Conservation (phyloP, 2,888 invertebrate species). For the Odontothrips loti region DNA sequence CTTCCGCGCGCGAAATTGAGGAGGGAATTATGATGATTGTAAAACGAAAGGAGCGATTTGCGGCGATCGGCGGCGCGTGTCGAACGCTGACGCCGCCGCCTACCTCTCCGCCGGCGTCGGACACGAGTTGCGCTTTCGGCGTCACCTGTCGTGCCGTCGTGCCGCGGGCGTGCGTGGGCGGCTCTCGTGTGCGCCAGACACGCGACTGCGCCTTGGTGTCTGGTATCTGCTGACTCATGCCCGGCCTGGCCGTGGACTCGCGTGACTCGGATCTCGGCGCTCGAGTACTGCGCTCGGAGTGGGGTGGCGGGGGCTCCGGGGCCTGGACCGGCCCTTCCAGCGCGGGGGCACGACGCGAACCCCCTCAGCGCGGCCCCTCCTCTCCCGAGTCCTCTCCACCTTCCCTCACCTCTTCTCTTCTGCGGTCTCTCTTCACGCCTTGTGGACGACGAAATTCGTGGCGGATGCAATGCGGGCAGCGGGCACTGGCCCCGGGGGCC, state of each 20-base stretch:
- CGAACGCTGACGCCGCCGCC: background rate
- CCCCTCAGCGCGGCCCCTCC: background rate
- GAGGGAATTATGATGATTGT: too few relatives aligned
- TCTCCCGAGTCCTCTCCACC: background rate
- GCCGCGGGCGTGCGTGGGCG: background rate
- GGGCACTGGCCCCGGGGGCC: background rate
- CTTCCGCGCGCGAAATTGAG: background rate
- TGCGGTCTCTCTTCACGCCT: slow-evolving; percentile 24
- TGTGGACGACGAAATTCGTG: slow-evolving; percentile 36
- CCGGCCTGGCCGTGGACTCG: background rate
- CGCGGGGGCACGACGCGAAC: too few relatives aligned
- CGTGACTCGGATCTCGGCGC: background rate
- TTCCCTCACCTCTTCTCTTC: background rate
- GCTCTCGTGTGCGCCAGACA: too few relatives aligned
- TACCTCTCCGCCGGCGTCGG: background rate
- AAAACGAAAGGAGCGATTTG: too few relatives aligned
- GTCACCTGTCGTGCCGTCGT: background rate
- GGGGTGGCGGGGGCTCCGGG: background rate
- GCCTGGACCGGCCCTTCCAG: background rate
- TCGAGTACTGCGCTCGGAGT: background rate
- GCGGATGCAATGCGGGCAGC: slow-evolving; percentile 33
- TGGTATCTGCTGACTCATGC: background rate
- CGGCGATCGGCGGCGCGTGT: too few relatives aligned
- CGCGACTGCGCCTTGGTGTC: background rate
- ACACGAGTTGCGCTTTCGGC: background rate